Evolutionary conservation across 2,888 invertebrate genomes (phyloP).

Genomic region (Zele albiditarsus): DNA sequence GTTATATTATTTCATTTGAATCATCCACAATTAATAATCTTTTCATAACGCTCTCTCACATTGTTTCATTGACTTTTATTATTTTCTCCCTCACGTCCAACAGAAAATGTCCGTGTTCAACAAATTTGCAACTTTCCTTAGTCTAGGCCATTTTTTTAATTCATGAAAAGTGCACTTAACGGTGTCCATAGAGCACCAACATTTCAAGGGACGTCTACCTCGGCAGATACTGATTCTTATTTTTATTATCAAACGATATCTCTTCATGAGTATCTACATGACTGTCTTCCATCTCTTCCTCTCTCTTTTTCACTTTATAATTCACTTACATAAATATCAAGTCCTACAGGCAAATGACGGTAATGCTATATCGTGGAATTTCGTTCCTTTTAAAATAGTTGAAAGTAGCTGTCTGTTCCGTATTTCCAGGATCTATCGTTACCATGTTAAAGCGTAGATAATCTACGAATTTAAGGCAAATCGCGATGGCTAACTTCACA

Average conservation of each 20-base stretch:
- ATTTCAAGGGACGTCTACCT: conserved; percentile 67
- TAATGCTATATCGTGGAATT: background rate
- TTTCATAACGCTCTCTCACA: conserved; percentile 47
- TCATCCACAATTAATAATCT: conserved; percentile 69
- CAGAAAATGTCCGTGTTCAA: conserved; percentile 59
- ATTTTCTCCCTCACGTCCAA: conserved; percentile 44
- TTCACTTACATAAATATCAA: conserved; percentile 10
- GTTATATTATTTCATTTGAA: conserved; percentile 69
- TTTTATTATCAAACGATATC: conserved; percentile 14
- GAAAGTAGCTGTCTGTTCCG: conserved; percentile 52
- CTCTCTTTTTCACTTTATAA: background rate
- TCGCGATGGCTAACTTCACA: conserved; percentile 50
- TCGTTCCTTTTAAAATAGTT: conserved; percentile 38
- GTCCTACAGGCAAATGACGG: background rate
- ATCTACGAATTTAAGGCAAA: conserved; percentile 67
- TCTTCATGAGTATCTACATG: conserved; percentile 1
- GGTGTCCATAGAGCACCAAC: conserved; percentile 71
- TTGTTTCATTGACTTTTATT: conserved; percentile 38
- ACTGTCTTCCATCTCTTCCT: background rate
- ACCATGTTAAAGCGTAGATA: conserved; percentile 65
- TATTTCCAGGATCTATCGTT: conserved; percentile 65
- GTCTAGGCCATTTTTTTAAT: conserved; percentile 66
- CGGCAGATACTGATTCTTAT: conserved; percentile 67
- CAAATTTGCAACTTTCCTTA: conserved; percentile 63
- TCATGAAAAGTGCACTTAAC: conserved; percentile 71